Evolutionary conservation across 2,888 invertebrate species (phyloP), one percentile per base, ranked within the genome.

Genomic region (Morpho achilles): DNA sequence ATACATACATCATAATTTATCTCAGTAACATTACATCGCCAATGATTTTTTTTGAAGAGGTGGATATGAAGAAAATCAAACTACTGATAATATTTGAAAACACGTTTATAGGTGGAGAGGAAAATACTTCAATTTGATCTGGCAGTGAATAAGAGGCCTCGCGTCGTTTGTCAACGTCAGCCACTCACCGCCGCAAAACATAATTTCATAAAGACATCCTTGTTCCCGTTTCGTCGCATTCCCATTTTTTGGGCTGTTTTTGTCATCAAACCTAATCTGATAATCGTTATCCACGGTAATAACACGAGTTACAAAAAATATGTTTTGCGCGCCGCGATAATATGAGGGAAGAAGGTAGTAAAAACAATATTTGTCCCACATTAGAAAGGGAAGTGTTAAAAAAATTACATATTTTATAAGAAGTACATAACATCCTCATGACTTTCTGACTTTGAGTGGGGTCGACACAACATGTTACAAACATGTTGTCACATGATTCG

Each of bases 161-260:
- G 75, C 74, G 79, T 87, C 87, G 85, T 88, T 87, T 87, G 83
- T 88, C 87, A 87, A 86, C 76, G 88, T 87, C 88, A 84, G 76
- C 77, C 74, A 80, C 86, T 84, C 86, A 79, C 73, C 83, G 81
- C 76, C 73, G 81, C 80, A 82, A 83, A 85, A 84, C 85, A 86
- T 86, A 84, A 88, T 87, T 87, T 80, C 87, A 59, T 87, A 87
- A 86, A 87, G 86, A 87, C 83, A 84, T 87, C 81, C 78, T 79
- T 83, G 82, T 84, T 84, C 84, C 83, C 81, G 83, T 83, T 79
- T 80, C 74, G 73, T 69, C 65, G 73, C 70, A 70, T 32, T 44
- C 41, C 52, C 52, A 59, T 44, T 59, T 59, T 61, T 61, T 42
- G 46, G 51, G 39, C 8, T 44, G 45, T 61, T 61, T 53, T 56